phyloP scores from a whole-genome alignment of 2,888 invertebrate genomes.

The Monopis laevigella region DNA sequence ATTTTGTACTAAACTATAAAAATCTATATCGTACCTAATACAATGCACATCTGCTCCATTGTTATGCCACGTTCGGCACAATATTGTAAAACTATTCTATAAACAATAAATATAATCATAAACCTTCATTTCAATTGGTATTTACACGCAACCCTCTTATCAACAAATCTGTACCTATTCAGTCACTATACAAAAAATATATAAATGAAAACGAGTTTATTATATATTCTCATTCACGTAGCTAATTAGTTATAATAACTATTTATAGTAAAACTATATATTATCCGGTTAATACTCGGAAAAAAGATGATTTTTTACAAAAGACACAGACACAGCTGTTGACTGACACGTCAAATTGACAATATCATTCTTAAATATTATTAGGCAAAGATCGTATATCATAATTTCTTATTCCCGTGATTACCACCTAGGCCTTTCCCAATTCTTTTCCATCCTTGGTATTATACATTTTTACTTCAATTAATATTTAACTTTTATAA shows the following conservation, averaged over 20 bases:
- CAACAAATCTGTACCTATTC: no score
- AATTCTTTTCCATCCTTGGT: no score
- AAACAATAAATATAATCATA: conserved; percentile 3
- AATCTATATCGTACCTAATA: background rate
- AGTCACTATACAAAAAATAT: no score
- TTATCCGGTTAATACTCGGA: background rate
- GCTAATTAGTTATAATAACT: no score
- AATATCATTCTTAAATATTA: background rate
- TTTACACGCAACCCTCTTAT: no score
- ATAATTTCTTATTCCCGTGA: no score
- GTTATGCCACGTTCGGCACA: background rate
- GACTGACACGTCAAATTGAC: background rate
- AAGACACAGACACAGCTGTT: background rate
- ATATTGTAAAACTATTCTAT: background rate
- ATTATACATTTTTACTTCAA: no score
- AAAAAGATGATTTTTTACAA: background rate
- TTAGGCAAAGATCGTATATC: background rate
- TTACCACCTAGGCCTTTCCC: no score
- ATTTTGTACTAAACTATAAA: background rate
- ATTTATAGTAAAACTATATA: no score
- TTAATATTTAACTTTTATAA: no score
- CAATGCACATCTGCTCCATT: background rate
- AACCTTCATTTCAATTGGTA: background rate
- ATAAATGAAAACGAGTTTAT: background rate
- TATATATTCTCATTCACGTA: no score